Conservation (phyloP, 2,113 vertebrate species). For the Ctenodactylus gundi region DNA sequence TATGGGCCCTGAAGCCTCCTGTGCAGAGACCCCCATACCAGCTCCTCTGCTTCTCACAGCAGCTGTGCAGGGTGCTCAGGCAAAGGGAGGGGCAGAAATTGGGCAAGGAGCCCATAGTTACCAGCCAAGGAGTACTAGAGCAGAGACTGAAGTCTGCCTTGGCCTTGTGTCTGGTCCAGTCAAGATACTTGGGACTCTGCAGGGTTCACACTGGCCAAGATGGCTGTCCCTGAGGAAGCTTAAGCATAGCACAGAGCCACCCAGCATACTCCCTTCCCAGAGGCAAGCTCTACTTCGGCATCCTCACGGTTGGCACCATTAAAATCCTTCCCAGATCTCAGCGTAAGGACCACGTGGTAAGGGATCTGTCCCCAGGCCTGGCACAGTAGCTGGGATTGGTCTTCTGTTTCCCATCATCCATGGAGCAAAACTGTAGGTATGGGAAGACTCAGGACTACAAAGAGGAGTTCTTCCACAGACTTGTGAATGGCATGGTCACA, state of each 20-base stretch:
- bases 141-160: too few relatives aligned
- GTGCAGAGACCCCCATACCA: too few relatives aligned
- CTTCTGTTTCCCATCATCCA: not conserved
- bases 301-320: fast-evolving
- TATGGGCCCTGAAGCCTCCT: too few relatives aligned
- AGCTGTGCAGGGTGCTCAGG: too few relatives aligned
- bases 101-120: not conserved
- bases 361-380: not conserved
- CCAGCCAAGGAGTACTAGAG: not conserved
- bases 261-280: not conserved
- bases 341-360: not conserved
- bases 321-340: not conserved
- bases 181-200: not conserved
- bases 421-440: not conserved
- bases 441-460: not conserved
- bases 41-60: not conserved
- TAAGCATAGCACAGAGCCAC: too few relatives aligned
- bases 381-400: too few relatives aligned
- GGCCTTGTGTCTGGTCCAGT: not conserved
- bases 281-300: not conserved
- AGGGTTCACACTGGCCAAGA: not conserved
- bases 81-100: not conserved
- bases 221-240: not conserved
- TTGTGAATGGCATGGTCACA: too few relatives aligned
- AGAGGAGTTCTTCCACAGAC: not conserved